Evolutionary conservation across 2,797 vertebrate species (phyloP).

Genomic region (Thaleichthys pacificus): DNA sequence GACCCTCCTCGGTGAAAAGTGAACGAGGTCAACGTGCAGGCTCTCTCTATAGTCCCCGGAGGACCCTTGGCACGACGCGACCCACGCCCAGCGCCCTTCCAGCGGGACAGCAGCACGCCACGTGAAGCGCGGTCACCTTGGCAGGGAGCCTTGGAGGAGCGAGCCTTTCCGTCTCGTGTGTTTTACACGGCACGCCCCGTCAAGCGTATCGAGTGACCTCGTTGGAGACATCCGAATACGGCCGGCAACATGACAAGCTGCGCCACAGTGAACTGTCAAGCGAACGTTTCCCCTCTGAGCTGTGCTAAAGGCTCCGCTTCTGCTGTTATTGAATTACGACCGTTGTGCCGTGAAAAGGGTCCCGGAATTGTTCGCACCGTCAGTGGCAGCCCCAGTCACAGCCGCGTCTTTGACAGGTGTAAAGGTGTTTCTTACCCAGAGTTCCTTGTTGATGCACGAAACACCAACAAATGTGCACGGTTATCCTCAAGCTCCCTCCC

Average conservation of each 20-base stretch:
- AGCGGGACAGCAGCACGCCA: slow-evolving; percentile 14
- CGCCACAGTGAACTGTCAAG: slow-evolving; percentile 24
- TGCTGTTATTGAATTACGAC: slow-evolving; percentile 11
- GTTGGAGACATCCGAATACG: slow-evolving; percentile 3
- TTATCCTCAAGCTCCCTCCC: slow-evolving; percentile 8
- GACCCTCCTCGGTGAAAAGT: slow-evolving; percentile 34
- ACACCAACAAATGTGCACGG: slow-evolving; percentile 38
- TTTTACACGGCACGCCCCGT: slow-evolving; percentile 16
- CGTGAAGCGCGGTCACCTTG: slow-evolving; percentile 34
- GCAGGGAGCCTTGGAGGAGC: slow-evolving; percentile 9
- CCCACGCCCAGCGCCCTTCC: slow-evolving; percentile 24
- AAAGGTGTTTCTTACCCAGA: slow-evolving; percentile 23
- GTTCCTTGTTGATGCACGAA: slow-evolving; percentile 47
- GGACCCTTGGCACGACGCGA: slow-evolving; percentile 42
- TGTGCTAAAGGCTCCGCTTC: slow-evolving; percentile 15
- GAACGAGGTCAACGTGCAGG: slow-evolving; percentile 30
- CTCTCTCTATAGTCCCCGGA: slow-evolving; percentile 25
- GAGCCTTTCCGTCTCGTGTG: slow-evolving; percentile 15
- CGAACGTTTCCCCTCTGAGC: slow-evolving; percentile 20
- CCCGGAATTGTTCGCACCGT: slow-evolving; percentile 22
- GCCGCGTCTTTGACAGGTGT: slow-evolving; percentile 36
- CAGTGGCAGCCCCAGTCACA: slow-evolving; percentile 31
- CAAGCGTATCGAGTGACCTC: slow-evolving; percentile 22
- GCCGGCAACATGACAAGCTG: slow-evolving; percentile 21
- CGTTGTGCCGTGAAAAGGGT: slow-evolving; percentile 23